phyloP scores from a whole-genome alignment of 2,113 vertebrate genomes.

The Anolis sagrei region DNA sequence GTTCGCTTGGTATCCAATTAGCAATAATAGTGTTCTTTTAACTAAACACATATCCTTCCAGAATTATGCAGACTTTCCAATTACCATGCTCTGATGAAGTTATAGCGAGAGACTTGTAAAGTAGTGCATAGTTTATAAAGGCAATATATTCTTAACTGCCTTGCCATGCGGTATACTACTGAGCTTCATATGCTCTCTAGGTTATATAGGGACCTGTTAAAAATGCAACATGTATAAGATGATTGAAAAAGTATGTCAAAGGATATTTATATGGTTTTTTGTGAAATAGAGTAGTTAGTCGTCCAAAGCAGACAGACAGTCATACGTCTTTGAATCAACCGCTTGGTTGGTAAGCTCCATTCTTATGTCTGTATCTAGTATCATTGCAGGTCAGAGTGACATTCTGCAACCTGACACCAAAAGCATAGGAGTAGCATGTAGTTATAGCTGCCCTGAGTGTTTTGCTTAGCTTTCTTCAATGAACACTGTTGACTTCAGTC shows the following conservation, averaged over 20 bases:
- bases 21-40: conserved; percentile 79
- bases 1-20: conserved; percentile 79
- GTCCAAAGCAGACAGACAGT: neutral
- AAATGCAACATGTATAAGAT: conserved; percentile 62
- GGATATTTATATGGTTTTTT: conserved; percentile 50
- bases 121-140: conserved; percentile 74
- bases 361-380: neutral
- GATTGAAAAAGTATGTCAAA: conserved; percentile 68
- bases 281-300: conserved; percentile 18
- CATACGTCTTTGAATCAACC: neutral
- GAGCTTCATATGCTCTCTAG: conserved; percentile 66
- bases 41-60: conserved; percentile 77
- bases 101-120: conserved; percentile 80
- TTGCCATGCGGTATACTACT: conserved; percentile 58
- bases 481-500: neutral
- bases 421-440: neutral
- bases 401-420: neutral
- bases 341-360: neutral
- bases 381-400: conserved; percentile 2
- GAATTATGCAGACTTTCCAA: conserved; percentile 85
- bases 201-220: conserved; percentile 70
- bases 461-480: conserved; percentile 17
- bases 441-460: neutral
- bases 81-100: conserved; percentile 78
- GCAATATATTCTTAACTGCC: conserved; percentile 73